phyloP scores from a whole-genome alignment of 2,888 invertebrate genomes.

The Chirona hameri region DNA sequence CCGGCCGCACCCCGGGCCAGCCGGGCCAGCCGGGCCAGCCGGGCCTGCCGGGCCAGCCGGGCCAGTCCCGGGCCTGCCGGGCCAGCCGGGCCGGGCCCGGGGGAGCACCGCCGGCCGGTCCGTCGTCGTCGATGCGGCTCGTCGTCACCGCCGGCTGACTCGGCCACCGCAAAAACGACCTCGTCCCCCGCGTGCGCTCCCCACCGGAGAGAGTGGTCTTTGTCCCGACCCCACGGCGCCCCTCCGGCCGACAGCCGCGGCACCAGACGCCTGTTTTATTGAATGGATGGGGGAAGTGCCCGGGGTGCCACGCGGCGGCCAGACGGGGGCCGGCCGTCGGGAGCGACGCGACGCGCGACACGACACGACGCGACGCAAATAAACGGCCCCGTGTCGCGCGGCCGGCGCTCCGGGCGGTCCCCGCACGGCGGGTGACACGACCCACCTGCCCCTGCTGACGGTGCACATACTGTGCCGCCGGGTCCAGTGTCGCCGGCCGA shows the following conservation, averaged over 20 bases:
- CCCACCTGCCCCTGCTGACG: slow-evolving; percentile 2
- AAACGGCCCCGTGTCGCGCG: neutral
- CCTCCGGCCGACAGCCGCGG: neutral
- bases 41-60: neutral
- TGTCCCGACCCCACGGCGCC: neutral
- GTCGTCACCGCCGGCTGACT: neutral
- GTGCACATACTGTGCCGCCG: neutral
- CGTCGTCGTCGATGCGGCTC: neutral
- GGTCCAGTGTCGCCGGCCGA: neutral
- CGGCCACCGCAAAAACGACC: neutral
- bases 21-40: neutral
- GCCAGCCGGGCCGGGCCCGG: neutral
- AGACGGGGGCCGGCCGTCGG: neutral
- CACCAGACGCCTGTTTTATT: neutral
- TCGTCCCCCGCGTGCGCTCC: neutral
- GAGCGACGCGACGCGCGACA: neutral
- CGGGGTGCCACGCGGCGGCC: neutral
- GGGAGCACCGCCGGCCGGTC: neutral
- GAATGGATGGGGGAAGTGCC: slow-evolving; percentile 2
- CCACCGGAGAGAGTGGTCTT: neutral
- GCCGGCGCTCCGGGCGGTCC: neutral
- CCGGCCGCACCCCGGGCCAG: neutral
- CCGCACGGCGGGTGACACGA: neutral
- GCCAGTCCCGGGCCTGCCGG: neutral
- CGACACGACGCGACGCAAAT: slow-evolving; percentile 2